Evolutionary conservation across 92 coral and sea anemone genomes (phyloP), one percentile per base, ranked within the genome.

Genomic region (Phenganax marumi): DNA sequence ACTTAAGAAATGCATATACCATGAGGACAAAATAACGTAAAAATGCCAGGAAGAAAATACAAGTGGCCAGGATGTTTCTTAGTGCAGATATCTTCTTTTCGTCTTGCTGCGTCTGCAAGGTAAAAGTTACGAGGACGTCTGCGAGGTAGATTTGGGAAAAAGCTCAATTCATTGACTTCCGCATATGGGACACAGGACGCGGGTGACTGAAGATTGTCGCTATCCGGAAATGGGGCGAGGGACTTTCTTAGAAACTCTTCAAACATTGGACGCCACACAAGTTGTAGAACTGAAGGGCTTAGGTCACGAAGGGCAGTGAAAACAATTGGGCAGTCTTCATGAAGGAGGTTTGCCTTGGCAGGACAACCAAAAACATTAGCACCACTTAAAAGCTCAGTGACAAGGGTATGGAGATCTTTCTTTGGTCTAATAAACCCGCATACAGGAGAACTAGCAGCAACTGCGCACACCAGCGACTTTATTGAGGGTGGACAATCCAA

Each of bases 391-490:
- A 65, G 25, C 25, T 65, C 33, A 1, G 23, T 65, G 3, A 65
- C 18, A 17, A 65, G 72, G 13, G 72, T 22, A 33, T 65, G 33
- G 33, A 65, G 23, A 33, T 17, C 25, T 22, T 16, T 23, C 23
- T 14, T 14, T 23, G 72, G 72, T 65, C 72, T 16, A 17, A 65
- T 17, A 12, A 65, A 65, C 26, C 72, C 72, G 33, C 72, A 65
- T 17, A 65, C 72, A 12, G 1, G 72, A 16, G 72, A 65, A 23
- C 72, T 65, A 14, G 72, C 72, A 23, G 70, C 70, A 25, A 74
- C n/a, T 50, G 79, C 62, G 21, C 48, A 6, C 12, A 74, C 64
- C 14, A 74, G 14, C 22, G 18, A 33, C 79, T 74, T 74, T 8
- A 74, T 49, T 19, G 79, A 8, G 43, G 17, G 26, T 51, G 65